Evolutionary conservation across 2,797 vertebrate genomes (phyloP).

Genomic region (Amphiprion clarkii): DNA sequence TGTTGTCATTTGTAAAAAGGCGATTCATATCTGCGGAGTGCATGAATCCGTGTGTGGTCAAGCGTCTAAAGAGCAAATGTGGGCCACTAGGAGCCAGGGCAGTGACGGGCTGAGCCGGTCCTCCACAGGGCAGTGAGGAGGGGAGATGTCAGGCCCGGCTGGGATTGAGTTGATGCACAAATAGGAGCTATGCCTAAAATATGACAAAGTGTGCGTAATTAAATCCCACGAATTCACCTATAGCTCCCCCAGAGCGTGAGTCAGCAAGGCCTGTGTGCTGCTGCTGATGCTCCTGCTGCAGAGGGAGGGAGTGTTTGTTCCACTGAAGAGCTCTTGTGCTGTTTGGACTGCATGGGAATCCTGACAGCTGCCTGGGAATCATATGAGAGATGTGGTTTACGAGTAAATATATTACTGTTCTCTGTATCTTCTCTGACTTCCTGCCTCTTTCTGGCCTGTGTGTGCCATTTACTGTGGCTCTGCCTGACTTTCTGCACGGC

Average conservation of each 20-base stretch:
- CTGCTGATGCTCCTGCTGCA: slow-evolving; percentile 38
- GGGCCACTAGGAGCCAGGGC: slow-evolving; percentile 53
- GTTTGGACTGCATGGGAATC: not conserved
- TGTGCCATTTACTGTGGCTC: slow-evolving; percentile 5
- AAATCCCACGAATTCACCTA: slow-evolving; percentile 52
- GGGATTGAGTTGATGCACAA: slow-evolving; percentile 30
- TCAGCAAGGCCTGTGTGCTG: slow-evolving; percentile 72
- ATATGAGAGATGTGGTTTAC: slow-evolving; percentile 49
- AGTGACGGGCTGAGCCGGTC: not conserved
- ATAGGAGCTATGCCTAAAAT: slow-evolving; percentile 34
- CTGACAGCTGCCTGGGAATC: slow-evolving; percentile 43
- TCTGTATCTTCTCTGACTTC: not conserved
- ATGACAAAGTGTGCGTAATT: slow-evolving; percentile 60
- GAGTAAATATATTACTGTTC: slow-evolving; percentile 1
- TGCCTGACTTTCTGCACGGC: slow-evolving; percentile 6
- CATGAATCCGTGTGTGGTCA: slow-evolving; percentile 51
- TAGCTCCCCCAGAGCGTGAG: slow-evolving; percentile 64
- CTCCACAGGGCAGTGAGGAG: not conserved
- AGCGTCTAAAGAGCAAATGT: slow-evolving; percentile 51
- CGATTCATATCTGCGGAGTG: slow-evolving; percentile 25
- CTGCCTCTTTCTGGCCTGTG: slow-evolving; percentile 10
- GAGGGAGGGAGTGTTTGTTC: slow-evolving; percentile 35
- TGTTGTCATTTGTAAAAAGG: slow-evolving; percentile 54
- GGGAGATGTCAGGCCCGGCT: slow-evolving; percentile 31
- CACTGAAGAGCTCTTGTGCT: slow-evolving; percentile 58